A percentile compares a stretch with the other conserved stretches of the same genome.
phyloP scores from a whole-genome alignment of 2,888 invertebrate genomes.

The Deilephila elpenor region DNA sequence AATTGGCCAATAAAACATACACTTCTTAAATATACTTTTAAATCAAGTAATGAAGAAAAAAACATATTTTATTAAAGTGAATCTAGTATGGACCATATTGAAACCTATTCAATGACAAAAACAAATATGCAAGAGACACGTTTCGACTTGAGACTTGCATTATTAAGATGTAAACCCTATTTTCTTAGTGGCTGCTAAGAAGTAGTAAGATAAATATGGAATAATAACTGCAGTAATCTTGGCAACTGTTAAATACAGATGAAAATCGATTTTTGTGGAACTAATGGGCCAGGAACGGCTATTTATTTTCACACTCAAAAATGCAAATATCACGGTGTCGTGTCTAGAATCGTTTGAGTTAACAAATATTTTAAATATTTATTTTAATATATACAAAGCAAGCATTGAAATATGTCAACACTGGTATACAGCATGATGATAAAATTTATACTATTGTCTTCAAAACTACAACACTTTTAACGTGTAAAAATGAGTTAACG shows the following conservation, averaged over 20 bases:
- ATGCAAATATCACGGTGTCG: not conserved
- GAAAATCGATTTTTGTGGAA: not conserved
- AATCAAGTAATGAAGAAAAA: not conserved
- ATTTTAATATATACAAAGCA: not conserved
- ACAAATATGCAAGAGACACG: not conserved
- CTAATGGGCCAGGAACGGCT: not conserved
- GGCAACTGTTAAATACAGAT: too few species aligned
- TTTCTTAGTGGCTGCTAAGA: not conserved
- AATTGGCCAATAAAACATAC: not conserved
- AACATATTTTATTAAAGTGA: not conserved
- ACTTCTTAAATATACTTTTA: not conserved
- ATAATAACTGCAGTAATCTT: too few species aligned
- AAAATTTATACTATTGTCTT: not conserved
- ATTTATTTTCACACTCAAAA: not conserved
- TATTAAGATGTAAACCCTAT: not conserved
- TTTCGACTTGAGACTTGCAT: not conserved
- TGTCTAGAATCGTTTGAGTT: not conserved
- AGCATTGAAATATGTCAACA: not conserved
- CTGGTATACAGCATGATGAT: not conserved
- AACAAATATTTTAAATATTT: not conserved
- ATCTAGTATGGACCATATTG: not conserved
- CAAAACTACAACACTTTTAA: not conserved
- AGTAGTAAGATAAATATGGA: not conserved
- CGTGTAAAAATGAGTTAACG: constrained; percentile 17
- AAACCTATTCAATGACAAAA: not conserved